Evolutionary conservation across 2,113 vertebrate genomes (phyloP).

Genomic region (Xiphorhynchus elegans): DNA sequence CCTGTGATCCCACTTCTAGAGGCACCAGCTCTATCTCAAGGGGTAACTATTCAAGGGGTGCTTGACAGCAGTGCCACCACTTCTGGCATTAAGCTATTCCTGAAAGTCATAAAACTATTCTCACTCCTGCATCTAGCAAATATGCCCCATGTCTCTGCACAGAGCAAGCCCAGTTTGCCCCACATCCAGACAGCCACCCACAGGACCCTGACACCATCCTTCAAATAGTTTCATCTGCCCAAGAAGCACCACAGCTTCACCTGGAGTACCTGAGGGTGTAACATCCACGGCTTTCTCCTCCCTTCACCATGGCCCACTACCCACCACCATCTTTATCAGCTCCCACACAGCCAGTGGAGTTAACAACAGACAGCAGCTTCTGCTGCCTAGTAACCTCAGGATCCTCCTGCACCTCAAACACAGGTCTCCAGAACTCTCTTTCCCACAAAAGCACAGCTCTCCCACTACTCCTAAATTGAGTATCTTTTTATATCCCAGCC

Average conservation of each 20-base stretch:
- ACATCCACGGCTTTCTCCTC: not conserved
- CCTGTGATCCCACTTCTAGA: not conserved
- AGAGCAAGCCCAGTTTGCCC: not conserved
- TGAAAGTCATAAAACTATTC: not conserved
- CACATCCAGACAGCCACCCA: not conserved
- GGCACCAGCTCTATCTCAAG: not conserved
- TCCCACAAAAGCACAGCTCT: not conserved
- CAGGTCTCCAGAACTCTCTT: not conserved
- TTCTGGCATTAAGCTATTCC: not conserved
- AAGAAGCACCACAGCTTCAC: not conserved
- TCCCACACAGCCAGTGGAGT: not conserved
- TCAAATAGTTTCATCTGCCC: not conserved
- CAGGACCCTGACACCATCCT: not conserved
- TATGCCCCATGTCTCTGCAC: not conserved
- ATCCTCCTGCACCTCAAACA: not conserved
- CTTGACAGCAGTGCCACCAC: not conserved
- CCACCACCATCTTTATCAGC: not conserved
- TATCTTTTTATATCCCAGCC: not conserved
- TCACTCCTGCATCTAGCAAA: not conserved
- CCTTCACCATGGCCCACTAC: not conserved
- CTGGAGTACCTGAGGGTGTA: not conserved
- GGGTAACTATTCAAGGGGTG: not conserved
- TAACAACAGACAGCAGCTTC: not conserved
- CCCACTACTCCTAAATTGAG: not conserved
- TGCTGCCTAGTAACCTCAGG: not conserved